Percentiles rank a stretch among this genome's conserved stretches.
These are phyloP conservation scores for Cryptotermes secundus DNA, from an alignment of 1,140 invertebrate species.

Conservation along the genomic window DNA sequence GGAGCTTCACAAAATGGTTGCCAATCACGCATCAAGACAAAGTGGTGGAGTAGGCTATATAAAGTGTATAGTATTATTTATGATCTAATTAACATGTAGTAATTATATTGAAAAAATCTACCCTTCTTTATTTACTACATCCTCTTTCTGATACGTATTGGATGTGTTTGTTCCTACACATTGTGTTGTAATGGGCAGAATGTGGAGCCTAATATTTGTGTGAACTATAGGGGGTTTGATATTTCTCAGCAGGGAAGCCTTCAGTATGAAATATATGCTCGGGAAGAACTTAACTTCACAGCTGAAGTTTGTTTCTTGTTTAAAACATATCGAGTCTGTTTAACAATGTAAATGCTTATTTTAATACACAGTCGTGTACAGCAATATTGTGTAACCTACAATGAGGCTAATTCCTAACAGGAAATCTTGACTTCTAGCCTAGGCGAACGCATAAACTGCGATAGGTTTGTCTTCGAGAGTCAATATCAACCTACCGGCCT, in stretches of 20 bases:
- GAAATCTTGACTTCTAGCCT: no score
- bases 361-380: background rate
- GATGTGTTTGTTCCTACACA: background rate
- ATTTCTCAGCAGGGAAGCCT: background rate
- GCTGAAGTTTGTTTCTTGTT: background rate
- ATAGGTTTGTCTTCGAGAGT: no score
- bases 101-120: slow-evolving; percentile 4
- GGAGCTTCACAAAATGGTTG: background rate
- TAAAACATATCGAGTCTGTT: background rate
- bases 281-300: background rate
- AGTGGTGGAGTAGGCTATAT: background rate
- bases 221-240: slow-evolving; percentile 1
- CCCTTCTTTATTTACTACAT: background rate
- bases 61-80: background rate
- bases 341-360: background rate
- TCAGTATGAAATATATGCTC: background rate
- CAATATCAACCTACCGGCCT: no score
- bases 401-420: no score
- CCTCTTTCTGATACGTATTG: background rate
- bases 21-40: background rate
- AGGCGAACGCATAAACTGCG: no score
- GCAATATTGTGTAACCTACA: no score
- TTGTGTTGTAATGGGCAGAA: slow-evolving; percentile 5
- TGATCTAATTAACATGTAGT: slow-evolving; percentile 14
- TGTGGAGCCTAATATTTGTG: background rate